Evolutionary conservation across 2,888 invertebrate species (phyloP).

Genomic region (Isotomurus palustris): DNA sequence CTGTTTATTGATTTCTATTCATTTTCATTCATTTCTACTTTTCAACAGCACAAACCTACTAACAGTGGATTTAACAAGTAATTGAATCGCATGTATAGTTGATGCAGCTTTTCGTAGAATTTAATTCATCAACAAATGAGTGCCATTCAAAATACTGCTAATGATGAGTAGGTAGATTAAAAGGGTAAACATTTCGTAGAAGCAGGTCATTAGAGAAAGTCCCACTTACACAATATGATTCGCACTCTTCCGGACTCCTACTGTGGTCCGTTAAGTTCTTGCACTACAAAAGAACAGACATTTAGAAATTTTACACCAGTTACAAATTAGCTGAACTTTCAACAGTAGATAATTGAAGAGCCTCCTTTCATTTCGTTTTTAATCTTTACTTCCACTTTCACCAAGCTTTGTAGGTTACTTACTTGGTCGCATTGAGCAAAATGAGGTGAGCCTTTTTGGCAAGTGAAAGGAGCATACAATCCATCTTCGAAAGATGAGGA

Average conservation of each 20-base stretch:
- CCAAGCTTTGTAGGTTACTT: background rate
- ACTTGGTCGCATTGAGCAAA: slow-evolving; percentile 33
- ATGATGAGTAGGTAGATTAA: no score
- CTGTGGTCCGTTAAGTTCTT: slow-evolving; percentile 21
- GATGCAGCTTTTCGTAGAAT: no score
- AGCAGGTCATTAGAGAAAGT: background rate
- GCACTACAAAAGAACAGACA: slow-evolving; percentile 25
- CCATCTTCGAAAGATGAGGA: slow-evolving; percentile 4
- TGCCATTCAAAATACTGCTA: no score
- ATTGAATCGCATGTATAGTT: no score
- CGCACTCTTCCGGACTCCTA: slow-evolving; percentile 18
- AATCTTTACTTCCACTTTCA: background rate
- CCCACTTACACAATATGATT: slow-evolving; percentile 31
- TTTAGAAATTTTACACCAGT: background rate
- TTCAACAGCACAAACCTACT: no score
- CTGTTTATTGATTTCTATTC: no score
- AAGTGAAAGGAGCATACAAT: slow-evolving; percentile 23
- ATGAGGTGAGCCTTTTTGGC: slow-evolving; percentile 12
- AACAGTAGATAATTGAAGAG: background rate
- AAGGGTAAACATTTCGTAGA: no score
- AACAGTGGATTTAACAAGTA: no score
- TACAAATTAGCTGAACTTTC: background rate
- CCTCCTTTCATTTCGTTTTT: background rate
- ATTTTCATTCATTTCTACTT: no score
- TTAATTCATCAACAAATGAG: no score